These are phyloP conservation scores for Herpetotheres cachinnans DNA, from an alignment of 2,113 vertebrate species.

Conservation along the genomic window DNA sequence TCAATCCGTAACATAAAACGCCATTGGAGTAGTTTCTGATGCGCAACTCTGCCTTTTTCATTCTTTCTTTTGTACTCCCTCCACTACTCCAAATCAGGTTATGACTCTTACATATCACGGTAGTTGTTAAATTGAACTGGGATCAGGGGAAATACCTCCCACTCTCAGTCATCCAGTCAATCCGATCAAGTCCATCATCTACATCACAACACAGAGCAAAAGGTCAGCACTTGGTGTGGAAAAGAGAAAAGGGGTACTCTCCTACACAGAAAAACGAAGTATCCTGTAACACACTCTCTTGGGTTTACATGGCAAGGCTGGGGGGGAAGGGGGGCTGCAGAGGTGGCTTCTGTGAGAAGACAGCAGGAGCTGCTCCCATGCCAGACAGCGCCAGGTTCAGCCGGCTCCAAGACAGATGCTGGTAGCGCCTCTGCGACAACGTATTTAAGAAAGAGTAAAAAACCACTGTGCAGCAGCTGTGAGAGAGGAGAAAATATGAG, in stretches of 20 bases:
- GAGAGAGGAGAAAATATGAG: neutral
- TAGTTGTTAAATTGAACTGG: conserved; percentile 7
- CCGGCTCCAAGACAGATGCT: neutral
- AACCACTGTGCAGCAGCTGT: neutral
- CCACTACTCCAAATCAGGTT: neutral
- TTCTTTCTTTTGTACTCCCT: neutral
- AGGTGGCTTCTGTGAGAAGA: neutral
- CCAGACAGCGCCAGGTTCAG: neutral
- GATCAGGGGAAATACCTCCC: neutral
- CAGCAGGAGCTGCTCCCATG: neutral
- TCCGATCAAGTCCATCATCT: neutral
- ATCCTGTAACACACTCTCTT: neutral
- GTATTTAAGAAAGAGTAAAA: neutral
- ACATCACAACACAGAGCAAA: neutral
- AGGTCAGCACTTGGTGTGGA: neutral
- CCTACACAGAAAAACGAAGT: neutral
- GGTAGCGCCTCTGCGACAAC: neutral
- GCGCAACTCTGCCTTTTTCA: neutral
- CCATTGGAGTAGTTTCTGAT: neutral
- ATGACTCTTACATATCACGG: neutral
- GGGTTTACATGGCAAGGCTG: neutral
- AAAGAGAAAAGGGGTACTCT: neutral
- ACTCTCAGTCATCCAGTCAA: neutral
- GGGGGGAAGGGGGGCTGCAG: neutral
- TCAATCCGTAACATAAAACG: neutral